Percentiles rank a stretch among this genome's conserved stretches.
phyloP scores from a whole-genome alignment of 1,140 invertebrate species.

The Zaprionus kolodkinae region DNA sequence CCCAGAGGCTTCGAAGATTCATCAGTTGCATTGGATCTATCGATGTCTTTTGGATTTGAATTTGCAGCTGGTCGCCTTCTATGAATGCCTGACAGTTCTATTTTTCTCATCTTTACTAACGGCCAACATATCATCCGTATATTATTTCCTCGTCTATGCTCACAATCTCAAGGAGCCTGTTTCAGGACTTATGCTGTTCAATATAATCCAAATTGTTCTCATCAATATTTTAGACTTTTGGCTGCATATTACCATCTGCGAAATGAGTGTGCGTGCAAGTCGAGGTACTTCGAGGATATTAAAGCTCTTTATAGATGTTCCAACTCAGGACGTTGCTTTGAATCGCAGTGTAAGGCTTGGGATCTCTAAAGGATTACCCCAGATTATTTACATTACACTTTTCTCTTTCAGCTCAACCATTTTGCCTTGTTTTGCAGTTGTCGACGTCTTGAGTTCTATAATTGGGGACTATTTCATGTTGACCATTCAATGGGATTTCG shows the following conservation, averaged over 20 bases:
- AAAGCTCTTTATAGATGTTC: constrained; percentile 42
- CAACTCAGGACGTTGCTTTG: not conserved
- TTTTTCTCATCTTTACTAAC: constrained; percentile 31
- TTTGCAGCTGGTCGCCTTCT: constrained; percentile 19
- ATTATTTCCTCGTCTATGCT: constrained; percentile 49
- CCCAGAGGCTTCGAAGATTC: not conserved
- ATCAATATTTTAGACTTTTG: constrained; percentile 58
- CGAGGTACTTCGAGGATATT: constrained; percentile 40
- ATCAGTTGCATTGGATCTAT: constrained; percentile 23
- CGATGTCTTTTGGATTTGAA: constrained; percentile 42
- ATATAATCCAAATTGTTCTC: constrained; percentile 24
- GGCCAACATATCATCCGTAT: constrained; percentile 46
- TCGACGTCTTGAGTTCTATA: constrained; percentile 24
- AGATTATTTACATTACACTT: not conserved
- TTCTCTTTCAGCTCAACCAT: constrained; percentile 32
- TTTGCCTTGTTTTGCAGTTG: constrained; percentile 56
- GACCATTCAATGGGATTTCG: constrained; percentile 59
- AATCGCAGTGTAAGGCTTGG: constrained; percentile 37
- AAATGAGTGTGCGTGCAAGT: constrained; percentile 37
- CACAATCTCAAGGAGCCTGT: constrained; percentile 6
- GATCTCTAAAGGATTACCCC: not conserved
- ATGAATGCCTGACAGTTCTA: constrained; percentile 45
- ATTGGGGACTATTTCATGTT: constrained; percentile 52
- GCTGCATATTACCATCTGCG: constrained; percentile 39
- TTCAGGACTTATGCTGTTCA: not conserved